A percentile compares a stretch with the other conserved stretches of the same genome.
phyloP scores from a whole-genome alignment of 92 coral and sea anemone species.

The Siderastrea siderea region DNA sequence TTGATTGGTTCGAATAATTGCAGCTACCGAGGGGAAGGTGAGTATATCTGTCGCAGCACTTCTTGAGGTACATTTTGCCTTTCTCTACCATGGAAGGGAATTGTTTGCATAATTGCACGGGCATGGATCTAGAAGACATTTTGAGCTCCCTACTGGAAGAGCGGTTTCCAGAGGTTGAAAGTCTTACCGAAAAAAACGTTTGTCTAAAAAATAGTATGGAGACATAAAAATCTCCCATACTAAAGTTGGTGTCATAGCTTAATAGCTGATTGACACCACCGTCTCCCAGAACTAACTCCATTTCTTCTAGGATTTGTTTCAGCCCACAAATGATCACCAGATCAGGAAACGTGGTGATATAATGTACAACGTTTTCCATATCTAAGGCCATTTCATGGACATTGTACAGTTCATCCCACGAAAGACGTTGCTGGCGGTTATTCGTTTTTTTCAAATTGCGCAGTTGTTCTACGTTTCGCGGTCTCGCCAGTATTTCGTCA shows the following conservation, averaged over 20 bases:
- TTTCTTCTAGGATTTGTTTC: too few relatives aligned
- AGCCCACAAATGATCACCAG: too few relatives aligned
- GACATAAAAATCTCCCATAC: conserved; percentile 7
- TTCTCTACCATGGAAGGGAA: too few relatives aligned
- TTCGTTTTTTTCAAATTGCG: neutral
- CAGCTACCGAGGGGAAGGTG: too few relatives aligned
- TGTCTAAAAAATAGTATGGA: conserved; percentile 9
- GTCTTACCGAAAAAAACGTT: neutral
- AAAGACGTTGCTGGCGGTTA: neutral
- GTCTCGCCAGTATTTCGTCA: neutral
- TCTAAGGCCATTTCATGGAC: conserved; percentile 7
- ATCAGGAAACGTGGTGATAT: too few relatives aligned
- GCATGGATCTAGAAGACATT: too few relatives aligned
- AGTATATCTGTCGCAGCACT: too few relatives aligned
- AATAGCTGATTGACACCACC: neutral
- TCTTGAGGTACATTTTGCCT: too few relatives aligned
- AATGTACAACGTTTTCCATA: neutral
- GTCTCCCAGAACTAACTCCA: neutral
- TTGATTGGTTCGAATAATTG: too few relatives aligned
- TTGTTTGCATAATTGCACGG: too few relatives aligned
- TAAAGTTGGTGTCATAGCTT: conserved; percentile 9
- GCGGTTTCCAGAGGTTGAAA: too few relatives aligned
- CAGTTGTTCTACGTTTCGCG: conserved; percentile 4
- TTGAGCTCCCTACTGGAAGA: too few relatives aligned
- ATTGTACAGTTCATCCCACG: conserved; percentile 2